These are phyloP conservation scores for Strix occidentalis DNA, from an alignment of 2,797 vertebrate species.

Conservation along the genomic window DNA sequence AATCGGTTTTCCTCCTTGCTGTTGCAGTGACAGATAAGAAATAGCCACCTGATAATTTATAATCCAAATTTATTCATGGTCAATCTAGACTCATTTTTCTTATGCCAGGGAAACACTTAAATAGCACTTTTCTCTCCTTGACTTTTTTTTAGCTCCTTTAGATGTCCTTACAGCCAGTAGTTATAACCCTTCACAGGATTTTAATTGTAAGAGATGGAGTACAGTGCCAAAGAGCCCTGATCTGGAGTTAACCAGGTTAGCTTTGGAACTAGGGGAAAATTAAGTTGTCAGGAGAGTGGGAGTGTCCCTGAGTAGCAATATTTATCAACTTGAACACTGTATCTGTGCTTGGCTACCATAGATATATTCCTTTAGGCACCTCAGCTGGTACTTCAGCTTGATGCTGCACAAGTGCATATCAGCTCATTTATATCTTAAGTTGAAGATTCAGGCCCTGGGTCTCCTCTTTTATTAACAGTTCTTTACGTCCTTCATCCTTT, in stretches of 20 bases:
- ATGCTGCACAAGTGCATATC: not conserved
- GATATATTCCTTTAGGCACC: not conserved
- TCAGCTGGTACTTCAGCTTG: not conserved
- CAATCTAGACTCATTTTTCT: conserved; percentile 16
- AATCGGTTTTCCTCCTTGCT: not conserved
- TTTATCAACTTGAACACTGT: not conserved
- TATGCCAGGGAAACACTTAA: not conserved
- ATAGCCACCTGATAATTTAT: not conserved
- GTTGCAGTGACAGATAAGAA: not conserved
- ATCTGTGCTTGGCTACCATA: not conserved
- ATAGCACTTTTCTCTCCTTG: not conserved
- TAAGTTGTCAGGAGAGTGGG: not conserved
- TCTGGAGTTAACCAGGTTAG: not conserved
- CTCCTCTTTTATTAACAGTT: not conserved
- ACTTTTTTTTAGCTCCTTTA: not conserved
- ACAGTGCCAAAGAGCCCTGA: not conserved
- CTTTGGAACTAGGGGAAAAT: conserved; percentile 2
- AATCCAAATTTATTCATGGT: conserved; percentile 18
- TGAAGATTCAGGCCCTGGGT: not conserved
- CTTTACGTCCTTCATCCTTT: not conserved
- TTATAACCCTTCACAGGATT: not conserved
- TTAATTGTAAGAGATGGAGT: not conserved
- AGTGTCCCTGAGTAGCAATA: not conserved
- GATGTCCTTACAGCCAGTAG: not conserved
- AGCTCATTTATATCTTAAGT: not conserved